phyloP scores from a whole-genome alignment of 2,113 vertebrate genomes.

The Pomatorhinus ruficollis region DNA sequence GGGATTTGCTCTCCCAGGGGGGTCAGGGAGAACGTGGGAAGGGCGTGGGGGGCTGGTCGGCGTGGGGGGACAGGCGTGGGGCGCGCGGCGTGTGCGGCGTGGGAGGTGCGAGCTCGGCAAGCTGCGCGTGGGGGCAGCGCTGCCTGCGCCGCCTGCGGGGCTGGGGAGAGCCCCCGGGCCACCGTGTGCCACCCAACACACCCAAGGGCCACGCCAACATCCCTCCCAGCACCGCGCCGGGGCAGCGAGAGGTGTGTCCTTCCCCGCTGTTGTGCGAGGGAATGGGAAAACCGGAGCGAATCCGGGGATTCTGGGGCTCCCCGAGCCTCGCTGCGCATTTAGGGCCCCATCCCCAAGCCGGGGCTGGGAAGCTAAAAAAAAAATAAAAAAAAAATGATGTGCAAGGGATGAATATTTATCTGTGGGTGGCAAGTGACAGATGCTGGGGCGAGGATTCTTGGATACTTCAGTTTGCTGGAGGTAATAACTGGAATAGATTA shows the following conservation, averaged over 20 bases:
- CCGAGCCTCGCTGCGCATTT: neutral
- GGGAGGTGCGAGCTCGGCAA: conserved; percentile 33
- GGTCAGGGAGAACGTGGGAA: neutral
- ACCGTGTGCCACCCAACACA: neutral
- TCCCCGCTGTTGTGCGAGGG: fast-evolving
- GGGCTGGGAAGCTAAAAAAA: neutral
- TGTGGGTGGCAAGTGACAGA: conserved; percentile 46
- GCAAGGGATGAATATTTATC: conserved; percentile 26
- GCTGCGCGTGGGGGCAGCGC: neutral
- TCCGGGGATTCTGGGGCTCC: neutral
- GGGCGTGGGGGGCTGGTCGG: neutral
- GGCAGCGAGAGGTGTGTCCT: neutral
- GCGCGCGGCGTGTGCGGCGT: neutral
- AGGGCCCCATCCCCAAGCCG: neutral
- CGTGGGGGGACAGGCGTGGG: neutral
- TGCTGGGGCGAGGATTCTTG: neutral
- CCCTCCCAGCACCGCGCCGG: neutral
- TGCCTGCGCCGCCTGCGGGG: neutral
- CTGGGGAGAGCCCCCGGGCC: neutral
- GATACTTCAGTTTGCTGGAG: conserved; percentile 19
- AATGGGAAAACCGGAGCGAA: neutral
- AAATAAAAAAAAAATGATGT: neutral
- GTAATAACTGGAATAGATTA: conserved; percentile 4
- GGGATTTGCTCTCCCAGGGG: fast-evolving
- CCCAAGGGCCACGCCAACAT: fast-evolving